Percentiles rank a stretch among this genome's conserved stretches.
Evolutionary conservation across 2,113 vertebrate species (phyloP).

Genomic region (Emydocephalus ijimae): DNA sequence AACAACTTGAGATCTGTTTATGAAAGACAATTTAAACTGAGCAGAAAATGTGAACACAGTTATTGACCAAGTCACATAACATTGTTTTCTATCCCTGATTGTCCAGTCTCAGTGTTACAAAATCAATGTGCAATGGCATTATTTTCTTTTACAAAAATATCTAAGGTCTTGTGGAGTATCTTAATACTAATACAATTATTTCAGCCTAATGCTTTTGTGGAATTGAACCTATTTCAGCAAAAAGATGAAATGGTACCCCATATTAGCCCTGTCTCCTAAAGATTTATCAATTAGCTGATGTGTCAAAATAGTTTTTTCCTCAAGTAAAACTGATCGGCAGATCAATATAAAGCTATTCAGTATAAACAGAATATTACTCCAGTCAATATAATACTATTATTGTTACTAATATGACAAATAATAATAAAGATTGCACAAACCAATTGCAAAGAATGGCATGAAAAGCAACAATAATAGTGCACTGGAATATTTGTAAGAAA

Average conservation of each 20-base stretch:
- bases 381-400: background rate
- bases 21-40: conserved; percentile 35
- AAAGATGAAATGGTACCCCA: background rate
- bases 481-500: background rate
- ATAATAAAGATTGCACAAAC: background rate
- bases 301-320: background rate
- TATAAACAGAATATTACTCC: background rate
- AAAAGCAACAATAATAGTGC: background rate
- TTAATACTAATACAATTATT: background rate
- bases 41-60: background rate
- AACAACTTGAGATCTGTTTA: conserved; percentile 15
- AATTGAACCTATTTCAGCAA: background rate
- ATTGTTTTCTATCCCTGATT: background rate
- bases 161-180: background rate
- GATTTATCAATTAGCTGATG: background rate
- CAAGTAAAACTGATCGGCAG: background rate
- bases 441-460: background rate
- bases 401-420: background rate
- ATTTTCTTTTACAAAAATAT: background rate
- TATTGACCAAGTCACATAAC: background rate
- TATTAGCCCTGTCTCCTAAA: background rate
- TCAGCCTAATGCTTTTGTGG: background rate
- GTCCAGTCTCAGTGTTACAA: background rate
- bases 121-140: background rate
- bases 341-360: background rate